Conservation (phyloP, 2,797 vertebrate species). For the Mus caroli region DNA sequence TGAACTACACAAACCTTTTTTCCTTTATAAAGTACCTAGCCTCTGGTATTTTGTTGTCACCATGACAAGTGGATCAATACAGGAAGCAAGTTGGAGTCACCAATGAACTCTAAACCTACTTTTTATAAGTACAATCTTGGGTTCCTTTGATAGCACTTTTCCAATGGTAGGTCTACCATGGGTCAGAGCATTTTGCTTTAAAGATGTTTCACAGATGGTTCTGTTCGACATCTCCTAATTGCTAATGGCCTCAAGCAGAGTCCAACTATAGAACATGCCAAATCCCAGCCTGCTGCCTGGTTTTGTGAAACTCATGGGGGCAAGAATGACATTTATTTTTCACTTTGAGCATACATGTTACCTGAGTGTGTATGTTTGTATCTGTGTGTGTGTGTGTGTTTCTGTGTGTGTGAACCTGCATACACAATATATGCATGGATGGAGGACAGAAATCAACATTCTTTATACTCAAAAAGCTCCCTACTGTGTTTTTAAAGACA, state of each 20-base stretch:
- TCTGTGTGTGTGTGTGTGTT: background rate
- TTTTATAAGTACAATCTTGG: background rate
- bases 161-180: background rate
- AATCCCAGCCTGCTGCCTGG: background rate
- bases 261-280: background rate
- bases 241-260: background rate
- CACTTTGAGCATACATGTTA: background rate
- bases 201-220: background rate
- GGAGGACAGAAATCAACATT: background rate
- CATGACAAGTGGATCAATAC: background rate
- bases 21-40: background rate
- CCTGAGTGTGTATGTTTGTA: background rate
- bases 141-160: background rate
- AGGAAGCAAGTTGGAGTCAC: background rate
- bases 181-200: background rate
- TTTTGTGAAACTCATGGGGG: background rate
- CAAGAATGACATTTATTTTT: background rate
- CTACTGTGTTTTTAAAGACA: background rate
- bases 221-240: background rate
- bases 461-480: background rate
- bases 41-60: slow-evolving; percentile 4
- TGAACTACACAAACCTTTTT: background rate
- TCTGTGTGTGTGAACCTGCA: background rate
- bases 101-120: background rate
- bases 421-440: background rate